phyloP scores from a whole-genome alignment of 2,888 invertebrate genomes.

The Callimorpha dominula region DNA sequence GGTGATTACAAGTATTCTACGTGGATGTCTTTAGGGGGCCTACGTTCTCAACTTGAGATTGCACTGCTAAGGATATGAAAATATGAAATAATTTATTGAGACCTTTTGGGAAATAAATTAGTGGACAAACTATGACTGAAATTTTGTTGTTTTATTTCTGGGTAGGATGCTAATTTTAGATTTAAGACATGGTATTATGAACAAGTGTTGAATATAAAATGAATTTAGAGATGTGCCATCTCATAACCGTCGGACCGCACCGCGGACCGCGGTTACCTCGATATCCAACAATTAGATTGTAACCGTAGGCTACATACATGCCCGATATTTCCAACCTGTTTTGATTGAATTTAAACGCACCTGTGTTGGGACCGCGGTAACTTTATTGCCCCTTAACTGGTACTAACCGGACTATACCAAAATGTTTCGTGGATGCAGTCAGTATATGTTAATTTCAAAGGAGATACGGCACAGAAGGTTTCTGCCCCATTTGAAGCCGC shows the following conservation, averaged over 20 bases:
- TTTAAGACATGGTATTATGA: neutral
- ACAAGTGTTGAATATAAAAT: neutral
- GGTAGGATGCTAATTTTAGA: no score
- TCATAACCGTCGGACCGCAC: neutral
- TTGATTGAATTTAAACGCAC: neutral
- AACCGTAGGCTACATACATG: neutral
- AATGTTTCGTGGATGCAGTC: neutral
- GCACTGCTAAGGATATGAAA: no score
- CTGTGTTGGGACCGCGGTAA: neutral
- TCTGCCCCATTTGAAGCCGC: neutral
- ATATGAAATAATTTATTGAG: no score
- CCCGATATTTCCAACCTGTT: neutral
- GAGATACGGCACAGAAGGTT: neutral
- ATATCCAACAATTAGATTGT: conserved; percentile 1
- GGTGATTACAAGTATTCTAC: no score
- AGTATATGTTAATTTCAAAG: neutral
- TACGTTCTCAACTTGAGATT: no score
- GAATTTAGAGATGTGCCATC: neutral
- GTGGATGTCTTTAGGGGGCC: no score
- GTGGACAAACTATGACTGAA: no score
- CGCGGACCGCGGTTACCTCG: neutral
- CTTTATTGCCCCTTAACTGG: neutral
- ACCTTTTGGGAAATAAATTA: no score
- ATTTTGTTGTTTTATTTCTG: no score
- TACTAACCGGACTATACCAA: neutral